Conservation (phyloP, 2,113 vertebrate species). For the Calonectris borealis region DNA sequence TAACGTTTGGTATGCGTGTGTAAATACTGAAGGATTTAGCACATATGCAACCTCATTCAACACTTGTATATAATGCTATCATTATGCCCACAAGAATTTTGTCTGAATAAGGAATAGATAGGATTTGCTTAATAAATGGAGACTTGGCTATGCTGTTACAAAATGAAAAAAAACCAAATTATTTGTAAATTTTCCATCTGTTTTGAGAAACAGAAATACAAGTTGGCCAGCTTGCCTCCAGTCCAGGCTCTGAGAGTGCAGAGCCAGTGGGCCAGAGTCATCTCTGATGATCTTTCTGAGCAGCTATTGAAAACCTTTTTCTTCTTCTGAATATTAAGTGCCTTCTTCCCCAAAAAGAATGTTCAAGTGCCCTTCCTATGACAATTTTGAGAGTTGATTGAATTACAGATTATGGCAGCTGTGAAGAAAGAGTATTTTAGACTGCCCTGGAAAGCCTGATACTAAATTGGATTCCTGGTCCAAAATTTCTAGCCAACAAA, state of each 20-base stretch:
- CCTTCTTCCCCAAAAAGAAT: not conserved
- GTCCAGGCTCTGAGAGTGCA: not conserved
- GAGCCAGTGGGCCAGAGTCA: not conserved
- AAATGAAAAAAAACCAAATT: not conserved
- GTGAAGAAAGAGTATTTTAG: not conserved
- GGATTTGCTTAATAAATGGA: not conserved
- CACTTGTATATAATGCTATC: not conserved
- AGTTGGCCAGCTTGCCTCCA: not conserved
- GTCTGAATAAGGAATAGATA: not conserved
- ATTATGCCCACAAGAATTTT: not conserved
- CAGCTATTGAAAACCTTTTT: not conserved
- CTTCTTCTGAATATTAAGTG: not conserved
- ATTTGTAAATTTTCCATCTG: not conserved
- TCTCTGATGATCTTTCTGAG: not conserved
- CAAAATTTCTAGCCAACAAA: not conserved
- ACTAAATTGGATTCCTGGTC: not conserved
- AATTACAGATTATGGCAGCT: not conserved
- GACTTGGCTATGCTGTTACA: not conserved
- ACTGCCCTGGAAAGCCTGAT: not conserved
- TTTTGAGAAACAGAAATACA: not conserved
- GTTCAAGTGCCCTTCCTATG: not conserved
- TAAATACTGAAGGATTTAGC: not conserved
- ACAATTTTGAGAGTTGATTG: not conserved
- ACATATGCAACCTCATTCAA: not conserved
- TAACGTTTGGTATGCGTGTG: not conserved